Percentiles rank a stretch among this genome's conserved stretches.
Evolutionary conservation across 2,888 invertebrate genomes (phyloP).

Genomic region (Lagria hirta): DNA sequence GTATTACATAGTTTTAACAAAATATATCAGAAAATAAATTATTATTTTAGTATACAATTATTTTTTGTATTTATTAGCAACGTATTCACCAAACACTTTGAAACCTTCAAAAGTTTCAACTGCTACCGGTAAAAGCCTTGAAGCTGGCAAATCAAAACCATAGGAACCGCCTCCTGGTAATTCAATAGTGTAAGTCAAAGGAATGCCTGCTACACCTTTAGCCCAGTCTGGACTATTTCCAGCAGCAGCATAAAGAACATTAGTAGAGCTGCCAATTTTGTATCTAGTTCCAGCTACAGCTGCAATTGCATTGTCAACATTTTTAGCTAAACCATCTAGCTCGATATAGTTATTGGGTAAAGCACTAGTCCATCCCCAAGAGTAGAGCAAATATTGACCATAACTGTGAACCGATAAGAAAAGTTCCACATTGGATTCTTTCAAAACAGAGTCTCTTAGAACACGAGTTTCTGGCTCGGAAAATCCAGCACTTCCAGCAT

Average conservation of each 20-base stretch:
- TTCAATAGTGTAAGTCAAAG: slow-evolving; percentile 66
- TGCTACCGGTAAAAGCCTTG: slow-evolving; percentile 60
- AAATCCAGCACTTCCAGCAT: slow-evolving; percentile 52
- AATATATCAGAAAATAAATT: no score
- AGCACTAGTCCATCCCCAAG: slow-evolving; percentile 65
- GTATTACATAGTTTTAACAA: no score
- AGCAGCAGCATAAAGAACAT: slow-evolving; percentile 57
- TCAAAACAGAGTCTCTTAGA: slow-evolving; percentile 61
- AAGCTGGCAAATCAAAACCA: slow-evolving; percentile 62
- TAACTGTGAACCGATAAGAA: slow-evolving; percentile 76
- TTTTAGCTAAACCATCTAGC: slow-evolving; percentile 53
- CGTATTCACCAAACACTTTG: slow-evolving; percentile 55
- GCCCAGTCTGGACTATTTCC: slow-evolving; percentile 71
- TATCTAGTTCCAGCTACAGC: slow-evolving; percentile 56
- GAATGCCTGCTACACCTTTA: slow-evolving; percentile 58
- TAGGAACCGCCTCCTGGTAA: slow-evolving; percentile 59
- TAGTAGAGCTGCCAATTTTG: slow-evolving; percentile 54
- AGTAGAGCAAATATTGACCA: slow-evolving; percentile 69
- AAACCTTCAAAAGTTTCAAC: slow-evolving; percentile 64
- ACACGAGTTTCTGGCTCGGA: slow-evolving; percentile 62
- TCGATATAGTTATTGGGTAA: slow-evolving; percentile 55
- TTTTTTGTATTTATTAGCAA: no score
- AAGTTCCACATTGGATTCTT: slow-evolving; percentile 58
- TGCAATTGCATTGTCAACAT: slow-evolving; percentile 54
- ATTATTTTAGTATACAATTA: no score